Conservation (phyloP, 2,888 invertebrate genomes). For the Aethes cnicana region DNA sequence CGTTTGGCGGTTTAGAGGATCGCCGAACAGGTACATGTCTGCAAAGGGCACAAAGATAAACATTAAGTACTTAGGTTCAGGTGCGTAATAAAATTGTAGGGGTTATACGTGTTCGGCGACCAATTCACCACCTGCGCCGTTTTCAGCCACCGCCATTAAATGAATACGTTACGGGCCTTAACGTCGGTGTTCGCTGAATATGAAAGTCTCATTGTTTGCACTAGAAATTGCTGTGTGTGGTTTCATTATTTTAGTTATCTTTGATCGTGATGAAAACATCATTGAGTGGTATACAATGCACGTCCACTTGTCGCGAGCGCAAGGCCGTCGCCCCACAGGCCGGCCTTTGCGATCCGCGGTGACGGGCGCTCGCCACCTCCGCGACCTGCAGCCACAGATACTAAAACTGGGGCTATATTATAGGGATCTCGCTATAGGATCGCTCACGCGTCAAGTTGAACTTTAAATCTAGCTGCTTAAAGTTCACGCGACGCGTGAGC, state of each 20-base stretch:
- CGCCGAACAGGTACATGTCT: slow-evolving; percentile 89
- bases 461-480: no score
- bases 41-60: slow-evolving; percentile 51
- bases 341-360: slow-evolving; percentile 57
- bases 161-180: slow-evolving; percentile 13
- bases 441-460: no score
- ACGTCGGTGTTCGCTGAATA: slow-evolving; percentile 11
- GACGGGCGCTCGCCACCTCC: slow-evolving; percentile 58
- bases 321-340: slow-evolving; percentile 55
- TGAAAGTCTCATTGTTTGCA: slow-evolving; percentile 17
- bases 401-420: no score
- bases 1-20: slow-evolving; percentile 89
- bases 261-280: slow-evolving; percentile 26
- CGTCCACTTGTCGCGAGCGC: slow-evolving; percentile 68
- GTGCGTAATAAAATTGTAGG: slow-evolving; percentile 16
- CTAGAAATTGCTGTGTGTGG: slow-evolving; percentile 1
- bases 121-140: slow-evolving; percentile 15
- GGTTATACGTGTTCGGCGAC: slow-evolving; percentile 14
- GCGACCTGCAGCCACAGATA: slow-evolving; percentile 7
- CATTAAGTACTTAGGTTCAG: slow-evolving; percentile 18
- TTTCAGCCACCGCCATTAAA: slow-evolving; percentile 10
- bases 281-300: slow-evolving; percentile 32
- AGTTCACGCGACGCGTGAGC: no score
- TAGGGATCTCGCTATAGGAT: slow-evolving; percentile 30
- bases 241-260: slow-evolving; percentile 17